These are phyloP conservation scores for Octomys mimax DNA, from an alignment of 2,797 vertebrate genomes.

Conservation along the genomic window DNA sequence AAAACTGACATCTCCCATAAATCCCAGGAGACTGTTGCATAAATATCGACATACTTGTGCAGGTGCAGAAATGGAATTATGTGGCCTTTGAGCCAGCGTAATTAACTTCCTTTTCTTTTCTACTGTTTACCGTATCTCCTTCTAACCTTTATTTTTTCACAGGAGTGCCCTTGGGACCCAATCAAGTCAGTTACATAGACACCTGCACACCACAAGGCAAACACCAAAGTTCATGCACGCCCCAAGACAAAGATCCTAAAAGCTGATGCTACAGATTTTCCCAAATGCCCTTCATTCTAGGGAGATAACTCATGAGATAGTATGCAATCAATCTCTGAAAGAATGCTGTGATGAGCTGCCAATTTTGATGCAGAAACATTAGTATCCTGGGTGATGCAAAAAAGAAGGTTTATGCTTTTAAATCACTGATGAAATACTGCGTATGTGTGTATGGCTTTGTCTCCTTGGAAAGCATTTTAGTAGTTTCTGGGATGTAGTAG, in stretches of 20 bases:
- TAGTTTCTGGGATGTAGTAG: not conserved
- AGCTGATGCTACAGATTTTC: slow-evolving; percentile 71
- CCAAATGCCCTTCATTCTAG: slow-evolving; percentile 72
- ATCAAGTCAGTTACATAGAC: slow-evolving; percentile 87
- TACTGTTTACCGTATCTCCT: slow-evolving; percentile 80
- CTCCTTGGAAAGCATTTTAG: not conserved
- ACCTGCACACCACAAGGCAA: slow-evolving; percentile 87
- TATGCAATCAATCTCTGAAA: slow-evolving; percentile 82
- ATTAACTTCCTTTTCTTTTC: slow-evolving; percentile 80
- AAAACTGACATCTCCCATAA: slow-evolving; percentile 81
- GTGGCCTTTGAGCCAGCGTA: slow-evolving; percentile 83
- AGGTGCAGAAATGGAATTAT: slow-evolving; percentile 81
- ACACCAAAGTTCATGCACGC: slow-evolving; percentile 84
- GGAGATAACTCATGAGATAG: slow-evolving; percentile 83
- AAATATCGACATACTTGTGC: slow-evolving; percentile 83
- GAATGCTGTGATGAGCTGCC: slow-evolving; percentile 85
- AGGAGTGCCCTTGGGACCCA: slow-evolving; percentile 85
- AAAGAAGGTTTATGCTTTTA: slow-evolving; percentile 36
- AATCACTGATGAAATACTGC: slow-evolving; percentile 38
- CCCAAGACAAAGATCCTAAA: slow-evolving; percentile 76
- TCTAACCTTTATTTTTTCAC: slow-evolving; percentile 82
- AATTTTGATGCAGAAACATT: slow-evolving; percentile 86
- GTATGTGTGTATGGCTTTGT: not conserved
- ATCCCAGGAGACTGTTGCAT: slow-evolving; percentile 78
- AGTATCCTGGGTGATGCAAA: slow-evolving; percentile 80